Conservation (phyloP, 2,797 vertebrate genomes). For the Apodemus agrarius region DNA sequence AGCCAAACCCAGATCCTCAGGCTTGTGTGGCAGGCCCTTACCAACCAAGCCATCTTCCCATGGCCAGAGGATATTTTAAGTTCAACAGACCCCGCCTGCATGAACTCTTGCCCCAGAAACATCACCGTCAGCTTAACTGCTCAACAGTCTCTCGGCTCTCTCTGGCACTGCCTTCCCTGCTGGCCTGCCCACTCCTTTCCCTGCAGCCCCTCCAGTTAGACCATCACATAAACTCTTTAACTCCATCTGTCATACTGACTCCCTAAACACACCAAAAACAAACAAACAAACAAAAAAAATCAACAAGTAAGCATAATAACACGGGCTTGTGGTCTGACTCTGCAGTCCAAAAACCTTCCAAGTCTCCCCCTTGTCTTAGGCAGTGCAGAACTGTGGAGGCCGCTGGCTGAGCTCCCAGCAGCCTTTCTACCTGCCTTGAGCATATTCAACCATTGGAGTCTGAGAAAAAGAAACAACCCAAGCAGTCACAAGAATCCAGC, state of each 20-base stretch:
- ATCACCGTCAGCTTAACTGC: too few species aligned
- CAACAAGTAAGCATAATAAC: neutral
- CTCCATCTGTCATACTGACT: neutral
- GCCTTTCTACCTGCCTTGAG: neutral
- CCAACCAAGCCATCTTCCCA: neutral
- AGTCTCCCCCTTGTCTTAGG: neutral
- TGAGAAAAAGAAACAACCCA: neutral
- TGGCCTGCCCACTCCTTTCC: neutral
- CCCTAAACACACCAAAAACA: neutral
- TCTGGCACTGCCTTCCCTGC: neutral
- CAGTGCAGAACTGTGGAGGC: neutral
- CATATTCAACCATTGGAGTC: neutral
- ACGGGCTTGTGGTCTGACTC: neutral
- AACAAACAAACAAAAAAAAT: neutral
- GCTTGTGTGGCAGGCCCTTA: neutral
- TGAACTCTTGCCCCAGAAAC: neutral
- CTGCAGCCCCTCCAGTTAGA: neutral
- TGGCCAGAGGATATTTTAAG: neutral
- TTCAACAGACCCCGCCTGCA: neutral
- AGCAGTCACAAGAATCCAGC: neutral
- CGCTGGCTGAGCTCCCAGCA: neutral
- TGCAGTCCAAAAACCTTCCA: neutral
- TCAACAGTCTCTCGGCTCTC: neutral
- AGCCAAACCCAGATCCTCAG: neutral
- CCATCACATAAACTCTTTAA: neutral